Evolutionary conservation across 2,797 vertebrate species (phyloP).

Genomic region (Orientallactaga sibirica): DNA sequence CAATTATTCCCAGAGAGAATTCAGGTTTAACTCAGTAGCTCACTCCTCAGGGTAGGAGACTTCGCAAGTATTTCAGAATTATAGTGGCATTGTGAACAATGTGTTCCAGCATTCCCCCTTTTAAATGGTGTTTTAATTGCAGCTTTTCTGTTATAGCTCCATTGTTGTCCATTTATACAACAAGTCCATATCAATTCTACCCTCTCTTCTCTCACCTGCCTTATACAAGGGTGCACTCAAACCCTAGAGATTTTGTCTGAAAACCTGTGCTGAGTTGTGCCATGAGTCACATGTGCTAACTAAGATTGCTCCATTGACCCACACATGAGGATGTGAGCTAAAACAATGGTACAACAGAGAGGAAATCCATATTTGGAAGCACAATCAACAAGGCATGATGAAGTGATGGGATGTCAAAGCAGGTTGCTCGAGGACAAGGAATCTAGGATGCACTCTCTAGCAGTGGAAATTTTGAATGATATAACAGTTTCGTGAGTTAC

Average conservation of each 20-base stretch:
- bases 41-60: not conserved
- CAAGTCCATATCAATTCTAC: not conserved
- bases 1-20: constrained; percentile 17
- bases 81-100: not conserved
- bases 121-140: constrained; percentile 9
- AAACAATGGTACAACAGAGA: not conserved
- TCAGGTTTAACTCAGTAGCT: constrained; percentile 16
- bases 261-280: not conserved
- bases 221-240: not conserved
- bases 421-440: not conserved
- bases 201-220: not conserved
- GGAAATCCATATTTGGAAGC: not conserved
- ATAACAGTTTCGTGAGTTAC: not conserved
- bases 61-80: not conserved
- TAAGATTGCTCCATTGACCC: not conserved
- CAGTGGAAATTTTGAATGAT: not conserved
- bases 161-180: not conserved
- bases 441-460: not conserved
- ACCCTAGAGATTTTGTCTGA: not conserved
- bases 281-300: not conserved
- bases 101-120: not conserved
- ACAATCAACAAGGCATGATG: not conserved
- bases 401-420: not conserved
- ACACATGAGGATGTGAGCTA: not conserved
- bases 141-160: not conserved